A percentile compares a stretch with the other conserved stretches of the same genome.
Conservation (phyloP, 2,888 invertebrate species). For the Drosophila rellima region DNA sequence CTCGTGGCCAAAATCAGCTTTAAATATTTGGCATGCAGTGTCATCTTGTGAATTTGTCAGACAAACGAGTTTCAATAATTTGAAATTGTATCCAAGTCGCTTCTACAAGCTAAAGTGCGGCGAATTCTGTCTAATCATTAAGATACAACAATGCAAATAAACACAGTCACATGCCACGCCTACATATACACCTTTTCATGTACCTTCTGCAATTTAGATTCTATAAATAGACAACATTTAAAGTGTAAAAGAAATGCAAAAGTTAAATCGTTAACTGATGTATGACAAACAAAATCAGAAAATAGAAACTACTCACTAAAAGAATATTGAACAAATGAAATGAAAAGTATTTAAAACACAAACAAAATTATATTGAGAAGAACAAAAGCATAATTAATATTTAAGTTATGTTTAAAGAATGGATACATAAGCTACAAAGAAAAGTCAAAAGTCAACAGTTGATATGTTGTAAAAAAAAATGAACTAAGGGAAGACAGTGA, state of each 20-base stretch:
- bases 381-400: slow-evolving; percentile 66
- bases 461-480: slow-evolving; percentile 77
- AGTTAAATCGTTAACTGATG: slow-evolving; percentile 59
- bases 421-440: slow-evolving; percentile 69
- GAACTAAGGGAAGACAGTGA: slow-evolving; percentile 55
- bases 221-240: slow-evolving; percentile 54
- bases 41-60: slow-evolving; percentile 16
- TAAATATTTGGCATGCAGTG: slow-evolving; percentile 21
- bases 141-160: slow-evolving; percentile 21
- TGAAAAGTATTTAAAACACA: slow-evolving; percentile 62
- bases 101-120: slow-evolving; percentile 10
- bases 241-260: slow-evolving; percentile 43
- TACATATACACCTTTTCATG: slow-evolving; percentile 75
- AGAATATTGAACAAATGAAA: slow-evolving; percentile 43
- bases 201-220: slow-evolving; percentile 78
- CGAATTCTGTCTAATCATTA: slow-evolving; percentile 33
- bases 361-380: slow-evolving; percentile 58
- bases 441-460: slow-evolving; percentile 80
- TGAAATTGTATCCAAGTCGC: slow-evolving; percentile 7
- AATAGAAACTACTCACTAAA: slow-evolving; percentile 60
- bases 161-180: slow-evolving; percentile 49
- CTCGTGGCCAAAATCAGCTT: slow-evolving; percentile 25
- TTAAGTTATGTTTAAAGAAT: slow-evolving; percentile 75
- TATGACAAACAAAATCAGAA: slow-evolving; percentile 54
- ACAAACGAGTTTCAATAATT: slow-evolving; percentile 12